Conservation (phyloP, 1,140 invertebrate genomes). For the Drosophila persimilis region DNA sequence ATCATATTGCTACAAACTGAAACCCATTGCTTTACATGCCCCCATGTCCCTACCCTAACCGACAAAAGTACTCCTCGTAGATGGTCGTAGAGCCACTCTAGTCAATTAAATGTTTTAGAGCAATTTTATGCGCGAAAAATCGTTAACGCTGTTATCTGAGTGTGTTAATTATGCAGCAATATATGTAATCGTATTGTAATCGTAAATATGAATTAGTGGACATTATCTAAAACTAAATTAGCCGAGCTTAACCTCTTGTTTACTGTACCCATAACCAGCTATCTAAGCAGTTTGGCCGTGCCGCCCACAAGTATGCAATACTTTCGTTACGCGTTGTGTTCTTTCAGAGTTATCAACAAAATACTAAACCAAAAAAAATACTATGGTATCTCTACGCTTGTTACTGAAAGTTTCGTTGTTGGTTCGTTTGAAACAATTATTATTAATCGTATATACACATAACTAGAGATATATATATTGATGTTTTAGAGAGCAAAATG, state of each 20-base stretch:
- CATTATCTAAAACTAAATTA: slow-evolving; percentile 24
- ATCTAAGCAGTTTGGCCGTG: slow-evolving; percentile 12
- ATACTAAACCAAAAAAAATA: slow-evolving; percentile 24
- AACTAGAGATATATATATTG: slow-evolving; percentile 19
- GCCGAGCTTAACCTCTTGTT: slow-evolving; percentile 36
- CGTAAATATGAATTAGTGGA: slow-evolving; percentile 11
- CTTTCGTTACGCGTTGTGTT: slow-evolving; percentile 53
- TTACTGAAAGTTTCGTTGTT: slow-evolving; percentile 62
- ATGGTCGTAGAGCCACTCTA: slow-evolving; percentile 51
- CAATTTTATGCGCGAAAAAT: slow-evolving; percentile 66
- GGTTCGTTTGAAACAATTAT: slow-evolving; percentile 30
- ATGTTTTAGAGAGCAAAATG: slow-evolving; percentile 48
- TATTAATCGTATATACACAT: slow-evolving; percentile 26
- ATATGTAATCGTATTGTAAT: slow-evolving; percentile 36
- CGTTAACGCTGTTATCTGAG: slow-evolving; percentile 71
- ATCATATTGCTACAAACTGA: slow-evolving; percentile 20
- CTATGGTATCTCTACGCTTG: slow-evolving; percentile 28
- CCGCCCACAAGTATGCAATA: slow-evolving; percentile 71
- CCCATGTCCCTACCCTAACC: slow-evolving; percentile 15
- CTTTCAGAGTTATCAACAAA: background rate
- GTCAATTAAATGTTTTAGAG: slow-evolving; percentile 81
- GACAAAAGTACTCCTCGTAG: slow-evolving; percentile 36
- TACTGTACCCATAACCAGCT: background rate
- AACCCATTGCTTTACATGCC: slow-evolving; percentile 41
- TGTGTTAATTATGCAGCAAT: slow-evolving; percentile 61